Evolutionary conservation across 2,113 vertebrate genomes (phyloP), one percentile per base, ranked within the genome.

Genomic region (Thryonomys swinderianus): DNA sequence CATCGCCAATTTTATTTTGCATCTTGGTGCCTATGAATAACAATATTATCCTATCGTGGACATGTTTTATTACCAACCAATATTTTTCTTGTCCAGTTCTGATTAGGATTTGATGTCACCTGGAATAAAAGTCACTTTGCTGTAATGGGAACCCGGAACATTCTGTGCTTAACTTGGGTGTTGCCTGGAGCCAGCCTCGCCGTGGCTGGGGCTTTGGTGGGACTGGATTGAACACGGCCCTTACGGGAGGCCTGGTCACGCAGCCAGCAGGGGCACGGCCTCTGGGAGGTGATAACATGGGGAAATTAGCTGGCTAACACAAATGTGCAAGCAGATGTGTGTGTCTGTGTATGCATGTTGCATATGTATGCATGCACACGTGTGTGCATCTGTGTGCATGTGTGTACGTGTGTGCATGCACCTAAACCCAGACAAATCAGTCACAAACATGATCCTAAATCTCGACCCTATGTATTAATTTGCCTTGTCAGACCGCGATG

Each of bases 41-140:
- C 73, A 80, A 18, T 83, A 93, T 91, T 95, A 93, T 42, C 93
- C 18, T 85, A 71, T 90, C 85, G 74, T 95, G 81, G 59, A 87
- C 95, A 80, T 67, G 90, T 92, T 90, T 88, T 94, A 89, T 84
- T 94, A 73, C 20, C 7, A 55, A 89, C 5, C 7, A 91, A 80
- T 88, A 86, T 66, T 95, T 93, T 95, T 96, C 85, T 96, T 96
- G 85, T 42, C 87, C 25, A 87, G 37, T 7, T 92, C 25, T 95
- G 67, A 79, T 85, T 37, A 45, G n/a, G 34, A 85, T 85, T 82
- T 94, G 82, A 96, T 96, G 95, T 95, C 45, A 92, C 16, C 11
- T 69, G 45, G 42, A 96, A 89, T 89, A 81, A 84, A 95, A 88
- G 23, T 76, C 67, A 76, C 21, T 82, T 94, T 64, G 40, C 67